These are phyloP conservation scores for Aldrovandia affinis DNA, from an alignment of 2,797 vertebrate species.

Conservation along the genomic window DNA sequence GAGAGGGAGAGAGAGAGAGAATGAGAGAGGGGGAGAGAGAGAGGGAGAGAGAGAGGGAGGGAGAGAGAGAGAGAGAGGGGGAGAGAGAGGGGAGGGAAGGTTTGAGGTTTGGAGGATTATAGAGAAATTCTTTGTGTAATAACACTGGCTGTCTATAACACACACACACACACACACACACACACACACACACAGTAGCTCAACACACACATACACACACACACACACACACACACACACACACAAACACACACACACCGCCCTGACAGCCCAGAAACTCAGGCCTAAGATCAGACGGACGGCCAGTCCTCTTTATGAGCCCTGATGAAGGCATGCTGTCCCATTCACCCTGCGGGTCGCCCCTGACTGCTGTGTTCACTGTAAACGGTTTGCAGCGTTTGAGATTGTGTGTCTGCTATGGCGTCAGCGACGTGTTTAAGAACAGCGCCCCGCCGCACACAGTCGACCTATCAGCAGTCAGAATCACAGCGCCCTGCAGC, in stretches of 20 bases:
- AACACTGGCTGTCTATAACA: slow-evolving; percentile 48
- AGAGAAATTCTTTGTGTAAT: slow-evolving; percentile 61
- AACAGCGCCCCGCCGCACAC: too few species aligned
- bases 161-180: slow-evolving; percentile 4
- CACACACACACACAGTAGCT: slow-evolving; percentile 10
- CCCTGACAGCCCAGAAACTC: not conserved
- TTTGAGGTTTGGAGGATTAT: slow-evolving; percentile 64
- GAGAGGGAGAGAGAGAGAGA: not conserved
- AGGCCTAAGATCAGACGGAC: too few species aligned
- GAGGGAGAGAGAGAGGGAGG: slow-evolving; percentile 35
- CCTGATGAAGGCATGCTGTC: too few species aligned
- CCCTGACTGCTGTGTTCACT: too few species aligned
- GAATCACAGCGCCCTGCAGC: too few species aligned
- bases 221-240: not conserved
- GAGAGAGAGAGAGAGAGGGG: slow-evolving; percentile 27
- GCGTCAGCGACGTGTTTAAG: too few species aligned
- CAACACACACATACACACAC: slow-evolving; percentile 6
- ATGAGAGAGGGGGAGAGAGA: not conserved
- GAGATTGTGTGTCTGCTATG: too few species aligned
- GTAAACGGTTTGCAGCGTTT: too few species aligned
- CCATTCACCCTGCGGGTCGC: too few species aligned
- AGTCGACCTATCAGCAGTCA: too few species aligned
- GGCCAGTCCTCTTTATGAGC: too few species aligned
- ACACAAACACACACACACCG: not conserved
- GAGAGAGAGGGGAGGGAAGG: slow-evolving; percentile 44